Conservation (phyloP, 2,797 vertebrate genomes). For the Smutsia gigantea region DNA sequence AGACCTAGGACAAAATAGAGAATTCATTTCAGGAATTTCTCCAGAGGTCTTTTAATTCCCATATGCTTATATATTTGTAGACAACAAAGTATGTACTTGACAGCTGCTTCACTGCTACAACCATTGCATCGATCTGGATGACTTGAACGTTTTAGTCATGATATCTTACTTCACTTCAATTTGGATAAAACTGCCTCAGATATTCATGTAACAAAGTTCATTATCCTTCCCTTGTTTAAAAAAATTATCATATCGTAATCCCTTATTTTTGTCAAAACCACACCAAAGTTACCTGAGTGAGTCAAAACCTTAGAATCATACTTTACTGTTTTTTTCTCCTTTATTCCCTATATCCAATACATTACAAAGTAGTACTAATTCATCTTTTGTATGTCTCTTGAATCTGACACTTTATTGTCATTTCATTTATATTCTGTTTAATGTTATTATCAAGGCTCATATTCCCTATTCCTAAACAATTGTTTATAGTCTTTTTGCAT, state of each 20-base stretch:
- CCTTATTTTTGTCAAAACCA: neutral
- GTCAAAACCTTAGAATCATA: neutral
- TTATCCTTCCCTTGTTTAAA: neutral
- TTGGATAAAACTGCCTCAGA: neutral
- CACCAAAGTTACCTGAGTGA: neutral
- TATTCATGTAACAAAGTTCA: neutral
- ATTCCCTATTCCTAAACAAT: neutral
- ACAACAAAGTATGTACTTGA: neutral
- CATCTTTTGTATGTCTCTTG: neutral
- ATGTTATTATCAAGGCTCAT: neutral
- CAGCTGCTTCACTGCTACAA: neutral
- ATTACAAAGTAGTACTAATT: neutral
- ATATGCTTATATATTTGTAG: neutral
- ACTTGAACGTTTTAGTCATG: neutral
- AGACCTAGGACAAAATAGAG: too few relatives aligned
- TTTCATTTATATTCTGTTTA: neutral
- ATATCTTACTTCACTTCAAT: neutral
- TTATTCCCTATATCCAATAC: neutral
- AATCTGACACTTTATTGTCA: neutral
- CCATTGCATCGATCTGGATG: neutral
- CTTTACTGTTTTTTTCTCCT: neutral
- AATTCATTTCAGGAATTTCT: neutral
- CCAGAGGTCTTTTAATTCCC: neutral
- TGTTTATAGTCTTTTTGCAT: neutral
- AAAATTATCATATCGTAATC: neutral